Evolutionary conservation across 1,140 invertebrate species (phyloP).

Genomic region (Leptopilina boulardi): DNA sequence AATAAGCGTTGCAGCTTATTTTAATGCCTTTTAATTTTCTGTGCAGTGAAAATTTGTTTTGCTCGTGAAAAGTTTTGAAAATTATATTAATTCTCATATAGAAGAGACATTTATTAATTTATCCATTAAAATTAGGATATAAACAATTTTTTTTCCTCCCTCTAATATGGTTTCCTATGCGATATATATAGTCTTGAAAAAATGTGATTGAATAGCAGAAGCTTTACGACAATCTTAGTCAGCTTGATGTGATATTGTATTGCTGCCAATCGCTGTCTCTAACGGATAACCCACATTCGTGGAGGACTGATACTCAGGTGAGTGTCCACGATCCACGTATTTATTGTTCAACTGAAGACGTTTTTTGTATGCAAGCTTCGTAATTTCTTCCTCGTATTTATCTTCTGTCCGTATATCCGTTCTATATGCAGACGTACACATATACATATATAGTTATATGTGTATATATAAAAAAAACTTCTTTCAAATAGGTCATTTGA

Average conservation of each 20-base stretch:
- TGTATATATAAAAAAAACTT: constrained; percentile 48
- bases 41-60: too few relatives aligned
- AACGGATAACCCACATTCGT: constrained; percentile 66
- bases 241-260: constrained; percentile 34
- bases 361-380: constrained; percentile 63
- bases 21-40: too few relatives aligned
- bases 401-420: constrained; percentile 42
- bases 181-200: too few relatives aligned
- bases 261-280: constrained; percentile 57
- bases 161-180: too few relatives aligned
- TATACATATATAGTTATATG: neutral
- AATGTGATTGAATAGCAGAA: neutral
- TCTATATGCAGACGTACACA: constrained; percentile 41
- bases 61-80: too few relatives aligned
- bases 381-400: constrained; percentile 53
- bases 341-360: constrained; percentile 49
- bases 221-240: neutral
- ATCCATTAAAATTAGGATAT: too few relatives aligned
- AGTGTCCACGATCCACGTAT: constrained; percentile 46
- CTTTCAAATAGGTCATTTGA: constrained; percentile 54
- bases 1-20: too few relatives aligned
- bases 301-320: constrained; percentile 55
- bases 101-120: too few relatives aligned
- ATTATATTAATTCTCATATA: too few relatives aligned
- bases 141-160: too few relatives aligned